Base-by-base conservation (phyloP, 2,113 vertebrate species). In the Gallinago paraguaiae region DNA sequence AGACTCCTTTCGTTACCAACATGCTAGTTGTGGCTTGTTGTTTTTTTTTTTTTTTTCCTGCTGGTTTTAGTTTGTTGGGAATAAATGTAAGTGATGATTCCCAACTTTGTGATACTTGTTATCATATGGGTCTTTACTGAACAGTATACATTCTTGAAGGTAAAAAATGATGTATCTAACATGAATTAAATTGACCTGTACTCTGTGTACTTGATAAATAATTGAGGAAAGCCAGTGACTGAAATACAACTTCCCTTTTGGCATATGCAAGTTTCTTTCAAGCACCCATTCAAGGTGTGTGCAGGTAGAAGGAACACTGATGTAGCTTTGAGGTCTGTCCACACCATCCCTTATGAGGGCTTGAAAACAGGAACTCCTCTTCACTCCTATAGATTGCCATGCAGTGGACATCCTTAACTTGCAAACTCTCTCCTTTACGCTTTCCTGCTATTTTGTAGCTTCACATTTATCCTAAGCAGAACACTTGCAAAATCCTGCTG, bases 281-380 rank as follows among this genome's bases (percentile, higher is more conserved):
- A 33, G 17, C 13, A 74, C 4, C 7, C 19, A 63, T 53, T 81
- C 30, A 69, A 7, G 24, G 24, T 24, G 0, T 17, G 4, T 41
- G 8, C 24, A 43, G 15, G 13, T 61, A 57, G 45, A 69, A 93
- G 31, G 24, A 92, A 30, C 14, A 53, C 1, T 45, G 8, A 24
- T 50, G 10, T 46, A n/a, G 9, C 22, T 60, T 71, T 80, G 77
- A 68, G 37, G 0, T 2, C 6, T 90, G 24, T 4, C 0, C 39
- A 60, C 6, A 22, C 5, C 5, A 24, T 17, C 2, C 10, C 31
- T 9, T 14, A 10, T 23, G 68, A 56, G 7, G 13, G 2, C 2
- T 54, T 71, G 39, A 48, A 82, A 75, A 30, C 7, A 76, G 27
- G 35, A 61, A 41, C 3, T 56, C 6, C 2, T 57, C 17, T 77